These are phyloP conservation scores for Prionailurus bengalensis DNA, from an alignment of 2,113 vertebrate species.

Conservation along the genomic window DNA sequence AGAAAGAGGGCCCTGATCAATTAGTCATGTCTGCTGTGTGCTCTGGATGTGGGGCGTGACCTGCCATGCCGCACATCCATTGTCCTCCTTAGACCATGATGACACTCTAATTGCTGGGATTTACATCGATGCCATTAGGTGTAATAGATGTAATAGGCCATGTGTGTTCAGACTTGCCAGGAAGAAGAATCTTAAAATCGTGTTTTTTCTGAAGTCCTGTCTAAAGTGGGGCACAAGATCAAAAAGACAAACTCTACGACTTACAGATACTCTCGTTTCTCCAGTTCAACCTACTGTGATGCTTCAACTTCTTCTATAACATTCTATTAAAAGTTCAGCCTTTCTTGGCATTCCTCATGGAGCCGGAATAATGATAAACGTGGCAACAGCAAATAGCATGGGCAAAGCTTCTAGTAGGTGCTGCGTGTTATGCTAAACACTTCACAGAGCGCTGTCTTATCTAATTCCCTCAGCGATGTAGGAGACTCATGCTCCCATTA, in stretches of 20 bases:
- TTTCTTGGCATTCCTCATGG: neutral
- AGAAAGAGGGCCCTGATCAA: neutral
- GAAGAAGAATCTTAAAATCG: neutral
- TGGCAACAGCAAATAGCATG: neutral
- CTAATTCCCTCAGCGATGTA: neutral
- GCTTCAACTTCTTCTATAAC: neutral
- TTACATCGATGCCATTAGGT: neutral
- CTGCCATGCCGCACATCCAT: neutral
- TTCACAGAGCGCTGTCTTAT: neutral
- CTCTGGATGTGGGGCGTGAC: neutral
- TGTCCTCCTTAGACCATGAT: neutral
- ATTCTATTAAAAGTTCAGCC: neutral
- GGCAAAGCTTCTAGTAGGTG: neutral
- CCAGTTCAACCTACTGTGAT: neutral
- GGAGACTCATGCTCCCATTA: neutral
- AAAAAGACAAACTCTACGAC: neutral
- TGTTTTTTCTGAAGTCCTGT: neutral
- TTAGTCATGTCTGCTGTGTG: neutral
- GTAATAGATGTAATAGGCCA: neutral
- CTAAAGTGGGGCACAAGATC: neutral
- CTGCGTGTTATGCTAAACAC: neutral
- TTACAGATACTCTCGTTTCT: neutral
- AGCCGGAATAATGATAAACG: neutral
- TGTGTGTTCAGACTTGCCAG: neutral
- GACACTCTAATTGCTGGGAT: neutral